Conservation (phyloP, 2,797 vertebrate species). For the Morus bassanus region DNA sequence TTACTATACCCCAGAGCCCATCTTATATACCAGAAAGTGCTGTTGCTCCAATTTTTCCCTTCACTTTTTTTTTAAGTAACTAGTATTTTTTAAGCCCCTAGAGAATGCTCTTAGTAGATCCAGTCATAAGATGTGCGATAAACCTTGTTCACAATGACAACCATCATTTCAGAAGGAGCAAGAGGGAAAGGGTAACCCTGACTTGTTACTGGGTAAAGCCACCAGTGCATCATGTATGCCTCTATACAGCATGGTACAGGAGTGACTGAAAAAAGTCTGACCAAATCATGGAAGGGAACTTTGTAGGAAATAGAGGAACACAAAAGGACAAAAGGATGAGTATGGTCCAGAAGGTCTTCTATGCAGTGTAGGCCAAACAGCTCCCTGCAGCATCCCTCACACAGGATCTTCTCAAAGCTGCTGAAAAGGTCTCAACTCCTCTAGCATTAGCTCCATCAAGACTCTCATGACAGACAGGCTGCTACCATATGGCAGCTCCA, state of each 20-base stretch:
- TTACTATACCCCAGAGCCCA: neutral
- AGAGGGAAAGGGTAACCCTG: neutral
- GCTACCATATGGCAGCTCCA: neutral
- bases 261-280: neutral
- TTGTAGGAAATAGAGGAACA: neutral
- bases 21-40: neutral
- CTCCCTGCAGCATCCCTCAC: neutral
- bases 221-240: accelerated
- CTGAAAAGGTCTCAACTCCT: neutral
- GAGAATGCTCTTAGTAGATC: neutral
- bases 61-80: neutral
- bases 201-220: neutral
- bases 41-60: neutral
- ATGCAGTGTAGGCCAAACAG: neutral
- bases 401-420: neutral
- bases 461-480: neutral
- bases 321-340: neutral
- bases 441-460: neutral
- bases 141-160: neutral
- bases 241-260: too few relatives aligned
- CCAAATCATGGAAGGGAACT: neutral
- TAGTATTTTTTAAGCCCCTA: neutral
- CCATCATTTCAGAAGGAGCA: neutral
- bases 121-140: neutral
- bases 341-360: neutral